Percentiles rank a stretch among this genome's conserved stretches.
phyloP scores from a whole-genome alignment of 2,113 vertebrate genomes.

The Ranitomeya imitator region DNA sequence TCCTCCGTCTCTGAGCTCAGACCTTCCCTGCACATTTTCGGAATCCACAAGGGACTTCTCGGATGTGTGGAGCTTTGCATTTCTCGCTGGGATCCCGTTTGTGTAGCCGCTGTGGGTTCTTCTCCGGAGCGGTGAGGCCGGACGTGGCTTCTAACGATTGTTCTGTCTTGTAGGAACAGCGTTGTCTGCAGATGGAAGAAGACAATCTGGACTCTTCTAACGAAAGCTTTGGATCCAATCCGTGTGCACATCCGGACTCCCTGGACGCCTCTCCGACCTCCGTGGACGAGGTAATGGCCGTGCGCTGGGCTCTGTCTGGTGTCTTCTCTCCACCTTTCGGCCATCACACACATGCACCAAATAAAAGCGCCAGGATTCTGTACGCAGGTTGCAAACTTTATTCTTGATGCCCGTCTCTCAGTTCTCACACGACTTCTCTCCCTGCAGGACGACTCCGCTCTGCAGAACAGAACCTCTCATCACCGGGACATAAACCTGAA shows the following conservation, averaged over 20 bases:
- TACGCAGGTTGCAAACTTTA: too few relatives aligned
- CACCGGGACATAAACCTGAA: conserved; percentile 75
- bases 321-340: too few relatives aligned
- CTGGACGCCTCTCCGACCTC: conserved; percentile 66
- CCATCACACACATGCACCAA: too few relatives aligned
- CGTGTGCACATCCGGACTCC: conserved; percentile 66
- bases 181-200: conserved; percentile 73
- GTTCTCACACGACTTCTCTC: not conserved
- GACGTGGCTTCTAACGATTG: not conserved
- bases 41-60: not conserved
- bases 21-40: not conserved
- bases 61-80: too few relatives aligned
- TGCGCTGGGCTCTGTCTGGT: too few relatives aligned
- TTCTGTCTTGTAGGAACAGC: conserved; percentile 60
- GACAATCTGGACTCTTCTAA: conserved; percentile 72
- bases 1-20: too few relatives aligned
- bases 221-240: conserved; percentile 71
- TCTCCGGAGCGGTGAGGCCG: not conserved
- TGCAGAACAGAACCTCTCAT: conserved; percentile 70
- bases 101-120: not conserved
- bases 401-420: not conserved
- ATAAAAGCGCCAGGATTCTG: too few relatives aligned
- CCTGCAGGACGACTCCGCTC: conserved; percentile 68
- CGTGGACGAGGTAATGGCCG: conserved; percentile 70
- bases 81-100: not conserved